phyloP scores from a whole-genome alignment of 2,113 vertebrate genomes.

The Oophaga pumilio region DNA sequence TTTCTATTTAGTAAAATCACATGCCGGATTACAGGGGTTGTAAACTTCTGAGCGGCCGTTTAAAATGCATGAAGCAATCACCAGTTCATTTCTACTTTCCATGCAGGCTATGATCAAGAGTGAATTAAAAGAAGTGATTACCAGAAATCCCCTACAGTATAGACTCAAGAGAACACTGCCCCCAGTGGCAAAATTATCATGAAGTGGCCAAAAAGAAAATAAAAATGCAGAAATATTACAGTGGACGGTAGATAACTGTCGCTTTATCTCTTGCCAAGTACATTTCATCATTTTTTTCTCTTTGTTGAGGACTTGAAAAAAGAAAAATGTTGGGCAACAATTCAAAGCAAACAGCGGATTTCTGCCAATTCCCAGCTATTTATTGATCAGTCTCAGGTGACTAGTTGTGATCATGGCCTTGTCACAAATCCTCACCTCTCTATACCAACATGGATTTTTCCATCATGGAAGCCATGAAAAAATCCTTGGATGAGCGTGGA shows the following conservation, averaged over 20 bases:
- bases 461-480: conserved; percentile 69
- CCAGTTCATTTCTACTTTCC: too few species aligned
- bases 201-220: neutral
- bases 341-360: neutral
- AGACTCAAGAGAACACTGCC: neutral
- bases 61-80: neutral
- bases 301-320: neutral
- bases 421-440: conserved; percentile 74
- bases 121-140: too few species aligned
- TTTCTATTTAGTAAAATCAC: neutral
- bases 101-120: too few species aligned
- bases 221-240: neutral
- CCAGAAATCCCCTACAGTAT: too few species aligned
- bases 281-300: neutral
- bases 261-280: neutral
- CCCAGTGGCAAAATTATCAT: neutral
- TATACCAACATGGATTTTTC: conserved; percentile 81
- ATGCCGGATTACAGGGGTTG: neutral
- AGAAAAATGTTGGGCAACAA: neutral
- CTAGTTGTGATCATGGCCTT: neutral
- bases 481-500: conserved; percentile 86
- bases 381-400: conserved; percentile 24
- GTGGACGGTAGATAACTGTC: neutral
- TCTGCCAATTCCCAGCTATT: neutral
- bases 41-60: neutral